Conservation (phyloP, 2,797 vertebrate species). For the Microctenopoma steveboyesi region DNA sequence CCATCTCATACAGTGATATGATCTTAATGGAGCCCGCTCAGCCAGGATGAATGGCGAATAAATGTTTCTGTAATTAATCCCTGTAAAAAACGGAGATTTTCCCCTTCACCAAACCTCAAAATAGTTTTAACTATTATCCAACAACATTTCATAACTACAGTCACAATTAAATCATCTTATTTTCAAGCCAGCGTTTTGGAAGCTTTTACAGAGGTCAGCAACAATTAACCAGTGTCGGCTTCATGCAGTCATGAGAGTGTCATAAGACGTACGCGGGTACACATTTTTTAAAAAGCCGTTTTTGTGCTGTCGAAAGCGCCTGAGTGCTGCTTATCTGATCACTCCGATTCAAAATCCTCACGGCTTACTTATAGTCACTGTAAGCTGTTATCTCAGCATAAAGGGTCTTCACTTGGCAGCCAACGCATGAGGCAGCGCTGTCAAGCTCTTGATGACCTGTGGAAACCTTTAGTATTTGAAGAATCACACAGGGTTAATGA, state of each 20-base stretch:
- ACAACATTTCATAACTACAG: not conserved
- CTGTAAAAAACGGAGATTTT: conserved; percentile 11
- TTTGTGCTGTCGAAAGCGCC: conserved; percentile 46
- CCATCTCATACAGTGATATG: conserved; percentile 26
- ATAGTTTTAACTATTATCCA: not conserved
- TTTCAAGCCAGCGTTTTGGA: not conserved
- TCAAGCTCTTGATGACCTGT: not conserved
- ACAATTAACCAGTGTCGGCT: conserved; percentile 28
- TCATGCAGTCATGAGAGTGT: conserved; percentile 47
- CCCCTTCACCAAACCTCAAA: not conserved
- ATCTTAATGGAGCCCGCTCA: conserved; percentile 45
- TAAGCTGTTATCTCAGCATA: not conserved
- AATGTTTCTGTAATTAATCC: conserved; percentile 8
- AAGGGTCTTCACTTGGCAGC: not conserved
- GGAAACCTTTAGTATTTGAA: conserved; percentile 10
- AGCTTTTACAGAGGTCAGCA: not conserved
- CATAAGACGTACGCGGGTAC: conserved; percentile 29
- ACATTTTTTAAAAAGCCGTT: conserved; percentile 24
- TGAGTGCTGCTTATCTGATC: conserved; percentile 47
- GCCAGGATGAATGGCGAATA: conserved; percentile 10
- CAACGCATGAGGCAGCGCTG: not conserved
- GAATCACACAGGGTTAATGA: conserved; percentile 55
- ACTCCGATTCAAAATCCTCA: conserved; percentile 4
- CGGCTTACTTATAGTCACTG: conserved; percentile 22
- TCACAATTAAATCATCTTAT: not conserved